A percentile compares a stretch with the other conserved stretches of the same genome.
phyloP scores from a whole-genome alignment of 2,888 invertebrate genomes.

The Graphium colonna region DNA sequence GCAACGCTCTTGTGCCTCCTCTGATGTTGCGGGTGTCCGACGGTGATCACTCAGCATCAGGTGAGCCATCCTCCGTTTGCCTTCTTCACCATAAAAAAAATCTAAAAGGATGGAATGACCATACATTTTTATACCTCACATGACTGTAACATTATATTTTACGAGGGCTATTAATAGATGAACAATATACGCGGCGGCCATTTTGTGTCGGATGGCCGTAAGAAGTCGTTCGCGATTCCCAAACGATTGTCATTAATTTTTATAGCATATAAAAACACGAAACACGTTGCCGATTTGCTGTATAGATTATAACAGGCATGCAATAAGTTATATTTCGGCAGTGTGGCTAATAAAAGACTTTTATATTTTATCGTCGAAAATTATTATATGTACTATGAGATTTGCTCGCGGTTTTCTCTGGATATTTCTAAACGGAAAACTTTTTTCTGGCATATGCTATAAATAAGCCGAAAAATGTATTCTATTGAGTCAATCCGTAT shows the following conservation, averaged over 20 bases:
- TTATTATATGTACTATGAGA: no score
- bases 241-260: slow-evolving; percentile 42
- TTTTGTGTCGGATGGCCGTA: slow-evolving; percentile 23
- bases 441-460: no score
- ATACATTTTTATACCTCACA: background rate
- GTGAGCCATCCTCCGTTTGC: no score
- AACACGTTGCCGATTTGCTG: slow-evolving; percentile 38
- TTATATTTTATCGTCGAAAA: slow-evolving; percentile 18
- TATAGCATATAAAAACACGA: slow-evolving; percentile 43
- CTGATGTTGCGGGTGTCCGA: no score
- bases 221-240: slow-evolving; percentile 34
- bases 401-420: no score
- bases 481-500: no score
- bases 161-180: background rate
- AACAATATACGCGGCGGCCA: slow-evolving; percentile 17
- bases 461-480: no score
- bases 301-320: slow-evolving; percentile 28
- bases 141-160: background rate
- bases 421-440: no score
- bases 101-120: background rate
- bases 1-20: no score
- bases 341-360: slow-evolving; percentile 22
- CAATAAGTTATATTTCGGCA: slow-evolving; percentile 4
- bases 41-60: no score
- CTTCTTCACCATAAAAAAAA: no score